Evolutionary conservation across 2,797 vertebrate genomes (phyloP).

Genomic region (Danio aesculapii): DNA sequence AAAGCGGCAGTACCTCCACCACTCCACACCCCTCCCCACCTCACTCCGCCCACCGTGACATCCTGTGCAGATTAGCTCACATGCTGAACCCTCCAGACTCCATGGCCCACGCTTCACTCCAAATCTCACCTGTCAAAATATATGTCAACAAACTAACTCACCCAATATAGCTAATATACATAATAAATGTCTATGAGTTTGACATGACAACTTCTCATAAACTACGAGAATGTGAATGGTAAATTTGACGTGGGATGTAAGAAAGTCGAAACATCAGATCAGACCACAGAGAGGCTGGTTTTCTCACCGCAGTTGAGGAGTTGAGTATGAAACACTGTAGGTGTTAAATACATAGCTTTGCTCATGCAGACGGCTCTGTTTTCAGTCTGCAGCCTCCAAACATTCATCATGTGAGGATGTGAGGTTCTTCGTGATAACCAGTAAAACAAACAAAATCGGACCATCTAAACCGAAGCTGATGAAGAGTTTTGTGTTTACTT

Average conservation of each 20-base stretch:
- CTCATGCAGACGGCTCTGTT: conserved; percentile 4
- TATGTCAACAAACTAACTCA: conserved; percentile 19
- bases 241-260: conserved; percentile 41
- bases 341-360: conserved; percentile 49
- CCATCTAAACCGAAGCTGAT: not conserved
- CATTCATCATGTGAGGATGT: not conserved
- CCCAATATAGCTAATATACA: not conserved
- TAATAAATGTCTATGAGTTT: not conserved
- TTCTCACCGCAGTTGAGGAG: conserved; percentile 45
- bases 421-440: not conserved
- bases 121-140: conserved; percentile 24
- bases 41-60: conserved; percentile 48
- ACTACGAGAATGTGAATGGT: conserved; percentile 24
- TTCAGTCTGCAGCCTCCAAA: not conserved
- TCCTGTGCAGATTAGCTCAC: conserved; percentile 54
- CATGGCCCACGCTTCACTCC: conserved; percentile 30
- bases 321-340: conserved; percentile 45
- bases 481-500: not conserved
- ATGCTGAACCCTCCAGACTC: conserved; percentile 37
- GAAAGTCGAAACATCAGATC: conserved; percentile 46
- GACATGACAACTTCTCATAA: conserved; percentile 19
- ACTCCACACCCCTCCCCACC: conserved; percentile 9
- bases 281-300: conserved; percentile 47
- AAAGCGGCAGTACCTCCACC: conserved; percentile 48
- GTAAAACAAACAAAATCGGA: not conserved